Base-by-base conservation (phyloP, 2,797 vertebrate genomes). In the Danio aesculapii region DNA sequence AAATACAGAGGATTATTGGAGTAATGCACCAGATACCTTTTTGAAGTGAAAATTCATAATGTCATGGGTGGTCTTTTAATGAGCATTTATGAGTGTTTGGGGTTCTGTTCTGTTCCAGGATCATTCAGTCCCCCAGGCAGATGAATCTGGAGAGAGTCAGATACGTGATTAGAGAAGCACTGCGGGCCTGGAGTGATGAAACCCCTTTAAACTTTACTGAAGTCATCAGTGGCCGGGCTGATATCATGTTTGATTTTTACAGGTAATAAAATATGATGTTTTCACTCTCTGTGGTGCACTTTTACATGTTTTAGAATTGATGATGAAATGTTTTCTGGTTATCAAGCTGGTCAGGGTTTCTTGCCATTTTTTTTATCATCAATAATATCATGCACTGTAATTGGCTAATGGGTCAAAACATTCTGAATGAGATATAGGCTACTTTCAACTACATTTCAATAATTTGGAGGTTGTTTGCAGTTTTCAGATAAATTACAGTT, bases 211-310 rank as follows among this genome's bases (percentile, higher is more conserved):
- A 94, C 77, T 98, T 99, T 88, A 97, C 94, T 0, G 97, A 99
- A 91, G 89, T 98, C 83, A 91, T 84, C 21, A 90, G 92, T 12
- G 95, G 95, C 63, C 93, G 86, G 1, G 94, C 97, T 0, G 98
- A 99, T 92, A 98, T 99, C 10, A 92, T 92, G 88, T 97, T 99
- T 0, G 96, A 98, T 86, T 99, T 99, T 86, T 94, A 93, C 2
- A 95, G 97, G 98, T 98, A 87, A 91, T 17, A 7, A 2, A 53
- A 41, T 2, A 13, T 41, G 8, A 63, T 2, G 1, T 21, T 50
- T 70, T 59, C 11, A 41, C 7, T 50, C 8, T 75, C 55, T 62
- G 17, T 12, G 67, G 30, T 13, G 47, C 49, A 17, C 67, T 16
- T n/a, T 12, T 67, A 59, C 52, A 79, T 41, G 19, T 58, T 39